Evolutionary conservation across 92 coral and sea anemone genomes (phyloP).

Genomic region (Phenganax marumi): DNA sequence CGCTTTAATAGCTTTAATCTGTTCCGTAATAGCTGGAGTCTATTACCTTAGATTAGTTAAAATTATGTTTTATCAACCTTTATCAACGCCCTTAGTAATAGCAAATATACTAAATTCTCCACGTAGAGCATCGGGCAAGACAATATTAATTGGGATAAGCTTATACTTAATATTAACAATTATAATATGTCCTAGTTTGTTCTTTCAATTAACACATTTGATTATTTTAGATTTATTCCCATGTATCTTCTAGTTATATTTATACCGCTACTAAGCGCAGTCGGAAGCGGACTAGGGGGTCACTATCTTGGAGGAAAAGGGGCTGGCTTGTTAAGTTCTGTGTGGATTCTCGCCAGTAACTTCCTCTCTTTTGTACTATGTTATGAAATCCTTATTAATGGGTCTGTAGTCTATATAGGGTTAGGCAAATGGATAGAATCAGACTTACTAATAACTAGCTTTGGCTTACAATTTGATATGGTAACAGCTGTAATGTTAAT

Average conservation of each 20-base stretch:
- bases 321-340: slow-evolving; percentile 29
- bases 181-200: slow-evolving; percentile 25
- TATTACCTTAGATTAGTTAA: slow-evolving; percentile 81
- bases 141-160: slow-evolving; percentile 17
- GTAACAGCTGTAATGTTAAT: slow-evolving; percentile 69
- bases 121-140: background rate
- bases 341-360: slow-evolving; percentile 12
- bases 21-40: slow-evolving; percentile 78
- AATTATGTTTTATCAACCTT: slow-evolving; percentile 67
- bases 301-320: slow-evolving; percentile 50
- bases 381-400: slow-evolving; percentile 71
- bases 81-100: background rate
- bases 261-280: slow-evolving; percentile 76
- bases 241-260: slow-evolving; percentile 63
- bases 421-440: slow-evolving; percentile 79
- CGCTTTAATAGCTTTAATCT: slow-evolving; percentile 71
- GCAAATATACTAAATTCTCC: slow-evolving; percentile 4
- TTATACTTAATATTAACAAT: slow-evolving; percentile 22
- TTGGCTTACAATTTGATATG: slow-evolving; percentile 76
- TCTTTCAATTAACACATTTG: slow-evolving; percentile 33
- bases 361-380: slow-evolving; percentile 63
- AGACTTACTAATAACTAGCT: slow-evolving; percentile 65
- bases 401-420: slow-evolving; percentile 69
- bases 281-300: slow-evolving; percentile 73
- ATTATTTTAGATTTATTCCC: slow-evolving; percentile 38